Conservation (phyloP, 2,113 vertebrate genomes). For the Pagrus major region DNA sequence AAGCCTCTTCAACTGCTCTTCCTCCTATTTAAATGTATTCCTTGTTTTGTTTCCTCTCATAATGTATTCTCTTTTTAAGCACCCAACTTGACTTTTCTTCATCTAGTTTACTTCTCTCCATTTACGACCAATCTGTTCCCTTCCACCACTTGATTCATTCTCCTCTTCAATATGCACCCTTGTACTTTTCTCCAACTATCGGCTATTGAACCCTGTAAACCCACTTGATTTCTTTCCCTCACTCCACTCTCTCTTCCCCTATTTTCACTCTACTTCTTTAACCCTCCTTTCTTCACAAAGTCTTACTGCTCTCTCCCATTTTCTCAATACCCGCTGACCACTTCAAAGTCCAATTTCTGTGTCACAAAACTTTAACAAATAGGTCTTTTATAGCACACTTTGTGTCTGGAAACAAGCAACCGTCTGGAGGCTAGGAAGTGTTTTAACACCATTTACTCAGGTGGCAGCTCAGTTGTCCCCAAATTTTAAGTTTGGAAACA, state of each 20-base stretch:
- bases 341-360: constrained; percentile 54
- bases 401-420: constrained; percentile 26
- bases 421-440: constrained; percentile 3
- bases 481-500: constrained; percentile 32
- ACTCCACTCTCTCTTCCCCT: constrained; percentile 14
- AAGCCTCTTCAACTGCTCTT: constrained; percentile 26
- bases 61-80: constrained; percentile 43
- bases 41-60: constrained; percentile 23
- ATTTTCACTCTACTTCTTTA: constrained; percentile 34
- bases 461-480: constrained; percentile 28
- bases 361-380: constrained; percentile 52
- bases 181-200: constrained; percentile 20
- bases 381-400: constrained; percentile 21
- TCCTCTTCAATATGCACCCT: background rate
- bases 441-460: constrained; percentile 47
- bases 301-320: constrained; percentile 1
- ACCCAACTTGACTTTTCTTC: constrained; percentile 38
- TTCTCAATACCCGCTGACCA: constrained; percentile 21
- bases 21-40: constrained; percentile 21
- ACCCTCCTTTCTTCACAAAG: constrained; percentile 18
- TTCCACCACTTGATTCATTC: constrained; percentile 34
- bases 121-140: constrained; percentile 40
- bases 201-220: constrained; percentile 47
- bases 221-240: constrained; percentile 38
- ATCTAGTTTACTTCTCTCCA: constrained; percentile 34